phyloP scores from a whole-genome alignment of 1,140 invertebrate genomes.

The Meloidogyne floridensis region DNA sequence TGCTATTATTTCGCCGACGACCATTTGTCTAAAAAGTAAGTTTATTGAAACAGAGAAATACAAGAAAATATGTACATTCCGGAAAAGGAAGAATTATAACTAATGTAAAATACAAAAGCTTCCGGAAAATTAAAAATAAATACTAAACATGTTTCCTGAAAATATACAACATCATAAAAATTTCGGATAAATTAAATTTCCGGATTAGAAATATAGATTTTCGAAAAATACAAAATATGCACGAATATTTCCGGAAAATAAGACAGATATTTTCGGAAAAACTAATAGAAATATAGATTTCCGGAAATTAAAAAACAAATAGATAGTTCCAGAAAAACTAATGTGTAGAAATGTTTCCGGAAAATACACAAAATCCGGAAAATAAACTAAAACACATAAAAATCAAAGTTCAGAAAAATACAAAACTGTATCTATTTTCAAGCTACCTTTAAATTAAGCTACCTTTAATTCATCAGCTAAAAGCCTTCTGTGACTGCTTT shows the following conservation, averaged over 20 bases:
- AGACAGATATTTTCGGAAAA: not conserved
- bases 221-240: constrained; percentile 3
- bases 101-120: not conserved
- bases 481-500: constrained; percentile 6
- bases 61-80: too few relatives aligned
- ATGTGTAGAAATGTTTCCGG: not conserved
- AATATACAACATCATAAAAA: too few relatives aligned
- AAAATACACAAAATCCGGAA: not conserved
- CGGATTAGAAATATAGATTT: too few relatives aligned
- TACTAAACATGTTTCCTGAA: too few relatives aligned
- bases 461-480: not conserved
- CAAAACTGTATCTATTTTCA: not conserved
- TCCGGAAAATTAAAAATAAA: too few relatives aligned
- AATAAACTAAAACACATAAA: not conserved
- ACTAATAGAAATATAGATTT: not conserved
- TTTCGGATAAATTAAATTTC: too few relatives aligned
- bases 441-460: not conserved
- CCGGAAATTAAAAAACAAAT: too few relatives aligned
- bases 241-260: not conserved
- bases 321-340: too few relatives aligned
- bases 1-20: not conserved
- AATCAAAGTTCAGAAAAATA: not conserved
- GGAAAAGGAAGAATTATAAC: too few relatives aligned
- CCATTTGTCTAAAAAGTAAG: not conserved
- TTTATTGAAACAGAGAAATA: too few relatives aligned